Percentiles rank a stretch among this genome's conserved stretches.
Evolutionary conservation across 2,888 invertebrate species (phyloP).

Genomic region (Diloba caeruleocephala): DNA sequence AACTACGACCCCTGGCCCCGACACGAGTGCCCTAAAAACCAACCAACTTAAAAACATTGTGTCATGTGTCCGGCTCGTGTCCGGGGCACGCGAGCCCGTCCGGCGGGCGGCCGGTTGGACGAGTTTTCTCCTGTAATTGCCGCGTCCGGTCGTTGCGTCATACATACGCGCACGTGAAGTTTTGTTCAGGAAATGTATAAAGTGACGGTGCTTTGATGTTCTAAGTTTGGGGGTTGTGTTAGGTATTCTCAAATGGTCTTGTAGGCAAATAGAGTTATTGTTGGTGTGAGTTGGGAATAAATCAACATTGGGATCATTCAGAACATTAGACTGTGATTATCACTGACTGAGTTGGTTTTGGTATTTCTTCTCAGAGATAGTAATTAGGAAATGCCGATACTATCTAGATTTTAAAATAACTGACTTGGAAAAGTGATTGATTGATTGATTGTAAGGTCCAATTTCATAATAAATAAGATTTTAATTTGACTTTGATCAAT

Average conservation of each 20-base stretch:
- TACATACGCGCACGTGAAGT: slow-evolving; percentile 29
- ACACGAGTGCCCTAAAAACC: slow-evolving; percentile 20
- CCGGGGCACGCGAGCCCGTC: slow-evolving; percentile 38
- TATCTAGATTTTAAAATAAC: too few relatives aligned
- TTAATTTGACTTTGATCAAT: too few relatives aligned
- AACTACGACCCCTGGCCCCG: slow-evolving; percentile 12
- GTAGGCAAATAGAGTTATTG: not conserved
- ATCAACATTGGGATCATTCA: too few relatives aligned
- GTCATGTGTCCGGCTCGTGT: slow-evolving; percentile 33
- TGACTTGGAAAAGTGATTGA: too few relatives aligned
- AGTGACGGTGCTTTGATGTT: slow-evolving; percentile 6
- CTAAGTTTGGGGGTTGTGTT: not conserved
- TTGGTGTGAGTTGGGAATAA: too few relatives aligned
- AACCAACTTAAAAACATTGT: slow-evolving; percentile 20
- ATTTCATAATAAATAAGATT: too few relatives aligned
- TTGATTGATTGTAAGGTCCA: too few relatives aligned
- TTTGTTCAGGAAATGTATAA: slow-evolving; percentile 45
- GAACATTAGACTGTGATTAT: too few relatives aligned
- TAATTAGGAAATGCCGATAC: too few relatives aligned
- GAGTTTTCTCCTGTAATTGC: slow-evolving; percentile 64
- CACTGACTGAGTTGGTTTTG: too few relatives aligned
- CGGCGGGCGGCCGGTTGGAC: slow-evolving; percentile 23
- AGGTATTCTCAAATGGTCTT: slow-evolving; percentile 5
- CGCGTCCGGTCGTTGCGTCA: slow-evolving; percentile 44
- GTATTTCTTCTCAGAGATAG: too few relatives aligned